These are phyloP conservation scores for Criorhina ranunculi DNA, from an alignment of 2,888 invertebrate genomes.

Conservation along the genomic window DNA sequence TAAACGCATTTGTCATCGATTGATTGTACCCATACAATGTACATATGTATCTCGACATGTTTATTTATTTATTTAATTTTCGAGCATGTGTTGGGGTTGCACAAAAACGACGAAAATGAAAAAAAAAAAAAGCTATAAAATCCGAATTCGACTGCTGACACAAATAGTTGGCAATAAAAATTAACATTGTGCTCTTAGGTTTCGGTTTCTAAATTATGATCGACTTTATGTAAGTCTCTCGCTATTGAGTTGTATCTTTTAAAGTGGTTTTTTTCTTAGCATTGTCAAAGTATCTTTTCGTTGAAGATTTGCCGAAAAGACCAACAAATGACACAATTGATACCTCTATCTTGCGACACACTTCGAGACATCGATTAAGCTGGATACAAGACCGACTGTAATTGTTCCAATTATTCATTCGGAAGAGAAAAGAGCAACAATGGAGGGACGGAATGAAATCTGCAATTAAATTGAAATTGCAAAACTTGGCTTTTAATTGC, in stretches of 20 bases:
- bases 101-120: conserved; percentile 31
- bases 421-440: conserved; percentile 13
- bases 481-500: conserved; percentile 40
- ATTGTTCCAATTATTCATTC: conserved; percentile 28
- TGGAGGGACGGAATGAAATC: background rate
- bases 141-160: conserved; percentile 56
- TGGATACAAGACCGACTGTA: conserved; percentile 34
- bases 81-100: conserved; percentile 33
- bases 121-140: conserved; percentile 43
- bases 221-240: conserved; percentile 39
- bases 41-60: background rate
- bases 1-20: conserved; percentile 36
- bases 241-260: too few relatives aligned
- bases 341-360: conserved; percentile 37
- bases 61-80: conserved; percentile 54
- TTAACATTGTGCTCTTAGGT: conserved; percentile 42
- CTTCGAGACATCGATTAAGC: conserved; percentile 12
- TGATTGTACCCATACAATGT: background rate
- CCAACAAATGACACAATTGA: conserved; percentile 16
- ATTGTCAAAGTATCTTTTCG: background rate
- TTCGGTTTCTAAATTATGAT: conserved; percentile 48
- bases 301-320: conserved; percentile 29
- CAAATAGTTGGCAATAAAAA: conserved; percentile 62
- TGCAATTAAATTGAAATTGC: conserved; percentile 45
- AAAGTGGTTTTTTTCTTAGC: too few relatives aligned